phyloP scores from a whole-genome alignment of 2,113 vertebrate species.

The Thunnus maccoyii region DNA sequence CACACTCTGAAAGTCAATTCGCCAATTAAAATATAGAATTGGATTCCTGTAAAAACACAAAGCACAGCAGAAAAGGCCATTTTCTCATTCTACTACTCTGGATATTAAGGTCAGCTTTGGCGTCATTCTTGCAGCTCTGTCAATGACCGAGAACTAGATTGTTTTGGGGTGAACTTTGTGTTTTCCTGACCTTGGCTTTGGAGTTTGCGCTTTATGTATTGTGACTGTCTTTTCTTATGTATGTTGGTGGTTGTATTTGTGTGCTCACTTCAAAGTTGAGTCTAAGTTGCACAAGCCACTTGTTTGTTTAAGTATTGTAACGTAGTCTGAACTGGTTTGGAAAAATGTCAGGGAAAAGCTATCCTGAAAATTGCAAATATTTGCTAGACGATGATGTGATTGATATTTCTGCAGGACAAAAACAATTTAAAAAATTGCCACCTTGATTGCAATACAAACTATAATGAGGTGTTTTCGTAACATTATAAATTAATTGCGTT shows the following conservation, averaged over 20 bases:
- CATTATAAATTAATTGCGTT: neutral
- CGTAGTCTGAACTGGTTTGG: constrained; percentile 5
- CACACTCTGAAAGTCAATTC: no score
- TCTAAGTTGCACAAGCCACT: neutral
- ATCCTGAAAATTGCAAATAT: neutral
- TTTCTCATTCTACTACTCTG: neutral
- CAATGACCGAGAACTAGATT: neutral
- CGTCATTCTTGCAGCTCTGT: neutral
- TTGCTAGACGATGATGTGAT: neutral
- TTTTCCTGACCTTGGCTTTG: constrained; percentile 34
- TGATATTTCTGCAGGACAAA: neutral
- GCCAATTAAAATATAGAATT: no score
- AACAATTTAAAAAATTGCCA: no score
- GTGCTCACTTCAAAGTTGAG: neutral
- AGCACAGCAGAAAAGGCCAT: neutral
- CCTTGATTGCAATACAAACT: no score
- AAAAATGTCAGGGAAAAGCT: neutral
- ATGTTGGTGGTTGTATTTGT: neutral
- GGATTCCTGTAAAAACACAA: neutral
- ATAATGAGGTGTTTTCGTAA: neutral
- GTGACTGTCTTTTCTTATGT: neutral
- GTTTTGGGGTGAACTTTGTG: neutral
- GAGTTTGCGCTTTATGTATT: constrained; percentile 19
- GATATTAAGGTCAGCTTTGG: neutral
- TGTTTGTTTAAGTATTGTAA: neutral